Conservation (phyloP, 2,113 vertebrate genomes). For the Corythaixoides concolor region DNA sequence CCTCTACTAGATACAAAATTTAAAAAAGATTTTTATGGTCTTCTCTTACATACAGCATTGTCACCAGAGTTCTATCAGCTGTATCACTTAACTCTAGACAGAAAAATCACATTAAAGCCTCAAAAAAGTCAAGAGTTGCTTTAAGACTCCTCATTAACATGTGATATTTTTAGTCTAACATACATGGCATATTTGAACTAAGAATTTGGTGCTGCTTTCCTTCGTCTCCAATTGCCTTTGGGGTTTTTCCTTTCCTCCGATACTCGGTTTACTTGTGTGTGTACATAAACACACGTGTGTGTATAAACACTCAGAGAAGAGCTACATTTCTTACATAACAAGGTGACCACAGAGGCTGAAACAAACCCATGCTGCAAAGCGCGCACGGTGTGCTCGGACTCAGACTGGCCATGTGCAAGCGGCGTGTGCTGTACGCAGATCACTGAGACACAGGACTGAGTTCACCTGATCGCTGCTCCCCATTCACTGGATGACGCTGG, state of each 20-base stretch:
- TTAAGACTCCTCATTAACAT: neutral
- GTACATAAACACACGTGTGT: neutral
- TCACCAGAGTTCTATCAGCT: neutral
- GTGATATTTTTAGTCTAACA: neutral
- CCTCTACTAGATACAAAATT: neutral
- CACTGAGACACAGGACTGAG: neutral
- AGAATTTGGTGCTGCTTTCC: neutral
- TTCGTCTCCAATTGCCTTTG: neutral
- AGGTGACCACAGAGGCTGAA: neutral
- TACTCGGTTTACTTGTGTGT: neutral
- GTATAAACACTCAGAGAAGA: neutral
- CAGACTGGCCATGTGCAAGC: neutral
- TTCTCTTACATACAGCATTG: neutral
- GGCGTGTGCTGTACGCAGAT: neutral
- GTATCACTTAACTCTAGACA: neutral
- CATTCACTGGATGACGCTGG: neutral
- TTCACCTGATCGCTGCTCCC: neutral
- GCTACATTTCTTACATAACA: neutral
- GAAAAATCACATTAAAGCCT: neutral
- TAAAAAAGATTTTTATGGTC: neutral
- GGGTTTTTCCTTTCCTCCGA: neutral
- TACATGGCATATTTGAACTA: neutral
- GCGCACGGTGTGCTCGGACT: neutral
- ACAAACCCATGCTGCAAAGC: neutral
- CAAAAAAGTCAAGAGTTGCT: neutral